Base-by-base conservation (phyloP, 1,140 invertebrate species). In the Drusus annulatus region DNA sequence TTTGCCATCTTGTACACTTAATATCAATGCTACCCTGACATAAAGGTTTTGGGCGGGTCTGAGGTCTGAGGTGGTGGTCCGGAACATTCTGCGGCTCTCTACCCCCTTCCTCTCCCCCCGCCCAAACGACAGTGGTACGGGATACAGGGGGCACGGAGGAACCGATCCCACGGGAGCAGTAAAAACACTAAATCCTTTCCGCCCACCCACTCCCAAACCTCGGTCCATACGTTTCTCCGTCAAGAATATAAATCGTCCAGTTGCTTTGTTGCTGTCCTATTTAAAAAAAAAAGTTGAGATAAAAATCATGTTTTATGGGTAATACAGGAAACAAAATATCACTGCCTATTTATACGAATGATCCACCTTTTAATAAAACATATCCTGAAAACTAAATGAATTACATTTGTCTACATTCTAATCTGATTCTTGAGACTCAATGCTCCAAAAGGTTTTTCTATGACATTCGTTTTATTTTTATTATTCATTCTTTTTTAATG, bases 101-200 rank as follows among this genome's bases (percentile, higher is more conserved):
- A 45, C 76, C 45, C 50, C 1, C 36, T 10, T 45, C 36, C 36
- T 45, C 7, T 10, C 36, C 10, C 10, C 10, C 36, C 36, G 36
- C 36, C 36, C 8, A 45, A 45, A 45, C 36, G 36, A 45, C 36
- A 45, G 36, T 45, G 36, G 36, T 45, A 45, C 36, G 13, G 36
- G 36, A 7, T 36, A 36, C 25, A 28, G 25, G 25, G 25, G 31
- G 31, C 7, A 36, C 31, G 8, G 62, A 16, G 15, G 16, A 25
- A 56, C 63, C 7, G 21, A 15, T 56, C 76, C 76, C 76, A 7
- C 16, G 76, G 52, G 76, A 69, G 19, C 50, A 15, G 17, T 71
- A 58, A 60, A 60, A 56, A 36, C 76, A 71, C 36, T 78, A 69
- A 69, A 78, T 78, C 76, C 63, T 68, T 78, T 78, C 76, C 63